These are phyloP conservation scores for Ischnus inquisitorius DNA, from an alignment of 2,888 invertebrate species.

Conservation along the genomic window DNA sequence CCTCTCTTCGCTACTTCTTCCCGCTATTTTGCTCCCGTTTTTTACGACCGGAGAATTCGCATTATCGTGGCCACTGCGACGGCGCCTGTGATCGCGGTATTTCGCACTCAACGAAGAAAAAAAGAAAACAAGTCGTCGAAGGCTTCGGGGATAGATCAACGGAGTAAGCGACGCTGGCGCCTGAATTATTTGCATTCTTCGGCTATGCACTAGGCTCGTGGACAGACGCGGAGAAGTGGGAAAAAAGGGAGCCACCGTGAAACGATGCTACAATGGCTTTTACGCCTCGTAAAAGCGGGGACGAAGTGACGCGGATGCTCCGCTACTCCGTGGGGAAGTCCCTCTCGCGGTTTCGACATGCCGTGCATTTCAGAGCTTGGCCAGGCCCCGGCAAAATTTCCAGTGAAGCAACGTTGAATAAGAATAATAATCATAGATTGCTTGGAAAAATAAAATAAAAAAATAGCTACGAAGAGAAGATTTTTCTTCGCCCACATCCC, in stretches of 20 bases:
- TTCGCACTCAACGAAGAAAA: background rate
- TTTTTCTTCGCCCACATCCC: conserved; percentile 39
- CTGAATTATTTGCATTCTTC: conserved; percentile 66
- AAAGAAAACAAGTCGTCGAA: background rate
- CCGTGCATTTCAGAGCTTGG: conserved; percentile 33
- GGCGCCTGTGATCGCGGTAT: conserved; percentile 36
- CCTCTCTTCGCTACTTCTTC: conserved; percentile 1
- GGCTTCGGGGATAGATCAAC: conserved; percentile 1
- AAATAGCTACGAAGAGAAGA: background rate
- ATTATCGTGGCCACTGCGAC: conserved; percentile 72
- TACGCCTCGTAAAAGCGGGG: conserved; percentile 80
- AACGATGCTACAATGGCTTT: conserved; percentile 79
- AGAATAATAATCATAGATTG: background rate
- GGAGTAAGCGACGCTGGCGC: background rate
- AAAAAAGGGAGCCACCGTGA: conserved; percentile 11
- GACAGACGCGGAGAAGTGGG: conserved; percentile 38
- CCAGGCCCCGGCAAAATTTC: background rate
- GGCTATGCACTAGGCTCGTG: conserved; percentile 17
- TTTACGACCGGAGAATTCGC: conserved; percentile 82
- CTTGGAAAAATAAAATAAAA: background rate
- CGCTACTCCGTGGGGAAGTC: background rate
- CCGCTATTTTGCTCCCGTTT: conserved; percentile 65
- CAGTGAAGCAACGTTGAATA: background rate
- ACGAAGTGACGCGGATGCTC: conserved; percentile 38
- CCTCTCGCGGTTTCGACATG: conserved; percentile 37